Evolutionary conservation across 2,888 invertebrate species (phyloP), one percentile per base, ranked within the genome.

Genomic region (Tricholauxania praeusta): DNA sequence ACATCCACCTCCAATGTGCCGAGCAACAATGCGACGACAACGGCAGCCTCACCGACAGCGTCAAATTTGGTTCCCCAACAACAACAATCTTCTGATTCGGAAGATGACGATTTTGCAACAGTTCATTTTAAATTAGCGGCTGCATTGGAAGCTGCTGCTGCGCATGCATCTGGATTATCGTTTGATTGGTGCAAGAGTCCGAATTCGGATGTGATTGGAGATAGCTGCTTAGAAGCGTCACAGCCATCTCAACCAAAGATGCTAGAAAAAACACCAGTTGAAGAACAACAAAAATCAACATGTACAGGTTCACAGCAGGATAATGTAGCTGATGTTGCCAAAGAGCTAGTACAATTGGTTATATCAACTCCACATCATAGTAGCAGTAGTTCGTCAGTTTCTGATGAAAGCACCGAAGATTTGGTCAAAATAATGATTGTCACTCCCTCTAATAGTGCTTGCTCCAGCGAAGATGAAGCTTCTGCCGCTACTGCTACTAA

Each of bases 61-160:
- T 39, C 39, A 10, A 39, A 39, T 39, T 39, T 39, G 39, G 72
- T 66, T 76, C 76, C 28, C 78, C 77, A 2, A 71, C 15, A 14
- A 39, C 39, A 39, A 15, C 19, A 70, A 17, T 70, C 77, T 2
- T 78, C 78, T 4, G 78, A 75, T 28, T 75, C 78, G 12, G 77
- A 78, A n/a, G 74, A 75, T 14, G 78, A 78, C 17, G 74, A 78
- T 62, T 74, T 74, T 52, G 71, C 60, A 48, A 76, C 72, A 52
- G 77, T 71, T 62, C 71, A 73, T 63, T 74, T 76, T 63, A 75
- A 76, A 52, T 15, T 73, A 47, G 76, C 74, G n/a, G 71, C 81
- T 76, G 68, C 80, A 74, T 14, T 81, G 79, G 72, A 81, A 78
- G 72, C 75, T 79, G 75, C 72, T 76, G 72, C 81, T 77, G 74